Conservation (phyloP, 1,140 invertebrate species). For the Hermetia illucens region DNA sequence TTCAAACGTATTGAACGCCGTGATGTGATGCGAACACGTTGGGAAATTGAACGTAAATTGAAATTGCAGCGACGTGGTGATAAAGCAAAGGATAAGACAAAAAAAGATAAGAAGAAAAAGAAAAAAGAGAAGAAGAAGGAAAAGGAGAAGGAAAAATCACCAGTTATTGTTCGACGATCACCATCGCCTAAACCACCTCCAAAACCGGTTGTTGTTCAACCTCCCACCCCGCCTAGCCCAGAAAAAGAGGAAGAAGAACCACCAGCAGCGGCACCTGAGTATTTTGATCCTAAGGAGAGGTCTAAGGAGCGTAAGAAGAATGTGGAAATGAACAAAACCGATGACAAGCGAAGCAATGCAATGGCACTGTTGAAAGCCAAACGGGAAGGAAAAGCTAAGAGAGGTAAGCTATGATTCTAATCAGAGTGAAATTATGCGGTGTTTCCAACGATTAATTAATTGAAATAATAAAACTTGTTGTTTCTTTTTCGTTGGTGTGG, state of each 20-base stretch:
- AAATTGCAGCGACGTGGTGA: conserved; percentile 72
- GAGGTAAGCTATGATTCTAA: conserved; percentile 26
- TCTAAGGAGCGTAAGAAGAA: conserved; percentile 80
- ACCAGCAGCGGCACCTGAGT: conserved; percentile 11
- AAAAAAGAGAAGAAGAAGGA: conserved; percentile 31
- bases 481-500: too few relatives aligned
- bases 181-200: conserved; percentile 15
- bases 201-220: conserved; percentile 8
- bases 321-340: conserved; percentile 69
- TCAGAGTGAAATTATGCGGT: too few relatives aligned
- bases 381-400: conserved; percentile 53
- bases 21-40: conserved; percentile 82
- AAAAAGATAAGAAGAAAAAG: conserved; percentile 43
- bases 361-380: conserved; percentile 82
- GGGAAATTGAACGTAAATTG: conserved; percentile 93
- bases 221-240: neutral
- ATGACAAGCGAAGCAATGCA: conserved; percentile 80
- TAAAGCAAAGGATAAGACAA: conserved; percentile 40
- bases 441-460: too few relatives aligned
- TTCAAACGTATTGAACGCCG: conserved; percentile 90
- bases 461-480: too few relatives aligned
- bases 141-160: conserved; percentile 35
- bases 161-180: too few relatives aligned
- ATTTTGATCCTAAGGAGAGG: conserved; percentile 29
- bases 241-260: conserved; percentile 1